Percentiles rank a stretch among this genome's conserved stretches.
Evolutionary conservation across 1,140 invertebrate genomes (phyloP).

Genomic region (Hydropsyche tenuis): DNA sequence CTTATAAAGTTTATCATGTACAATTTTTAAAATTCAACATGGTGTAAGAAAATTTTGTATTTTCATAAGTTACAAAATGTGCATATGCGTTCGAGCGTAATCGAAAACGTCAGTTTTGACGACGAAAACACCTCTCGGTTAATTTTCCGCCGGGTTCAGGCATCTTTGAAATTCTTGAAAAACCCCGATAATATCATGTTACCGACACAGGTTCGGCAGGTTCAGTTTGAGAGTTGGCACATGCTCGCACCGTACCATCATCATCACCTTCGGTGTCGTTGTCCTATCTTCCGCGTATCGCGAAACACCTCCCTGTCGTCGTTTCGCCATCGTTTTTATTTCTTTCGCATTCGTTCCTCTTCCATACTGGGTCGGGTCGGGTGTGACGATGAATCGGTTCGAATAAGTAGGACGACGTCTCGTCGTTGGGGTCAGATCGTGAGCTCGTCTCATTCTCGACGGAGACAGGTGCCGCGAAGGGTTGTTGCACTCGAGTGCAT

Average conservation of each 20-base stretch:
- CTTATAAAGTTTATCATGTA: too few relatives aligned
- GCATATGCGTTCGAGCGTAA: too few relatives aligned
- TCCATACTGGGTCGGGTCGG: neutral
- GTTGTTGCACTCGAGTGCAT: constrained; percentile 22
- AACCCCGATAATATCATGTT: too few relatives aligned
- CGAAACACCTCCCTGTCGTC: neutral
- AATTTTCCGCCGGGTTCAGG: too few relatives aligned
- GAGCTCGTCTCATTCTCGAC: constrained; percentile 8
- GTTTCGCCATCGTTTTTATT: neutral
- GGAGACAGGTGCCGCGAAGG: constrained; percentile 26
- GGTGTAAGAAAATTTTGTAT: too few relatives aligned
- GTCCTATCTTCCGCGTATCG: neutral
- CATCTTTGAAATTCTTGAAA: too few relatives aligned
- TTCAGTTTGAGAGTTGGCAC: neutral
- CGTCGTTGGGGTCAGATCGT: constrained; percentile 19
- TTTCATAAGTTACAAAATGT: too few relatives aligned
- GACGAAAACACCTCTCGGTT: too few relatives aligned
- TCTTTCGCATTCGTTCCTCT: too few relatives aligned
- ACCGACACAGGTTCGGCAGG: too few relatives aligned
- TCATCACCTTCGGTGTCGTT: neutral
- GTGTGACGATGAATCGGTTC: constrained; percentile 2
- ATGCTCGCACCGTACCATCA: neutral
- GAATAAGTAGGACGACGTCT: constrained; percentile 13
- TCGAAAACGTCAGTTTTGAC: too few relatives aligned
- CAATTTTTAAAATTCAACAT: too few relatives aligned